Conservation (phyloP, 2,797 vertebrate genomes). For the Florisuga fusca region DNA sequence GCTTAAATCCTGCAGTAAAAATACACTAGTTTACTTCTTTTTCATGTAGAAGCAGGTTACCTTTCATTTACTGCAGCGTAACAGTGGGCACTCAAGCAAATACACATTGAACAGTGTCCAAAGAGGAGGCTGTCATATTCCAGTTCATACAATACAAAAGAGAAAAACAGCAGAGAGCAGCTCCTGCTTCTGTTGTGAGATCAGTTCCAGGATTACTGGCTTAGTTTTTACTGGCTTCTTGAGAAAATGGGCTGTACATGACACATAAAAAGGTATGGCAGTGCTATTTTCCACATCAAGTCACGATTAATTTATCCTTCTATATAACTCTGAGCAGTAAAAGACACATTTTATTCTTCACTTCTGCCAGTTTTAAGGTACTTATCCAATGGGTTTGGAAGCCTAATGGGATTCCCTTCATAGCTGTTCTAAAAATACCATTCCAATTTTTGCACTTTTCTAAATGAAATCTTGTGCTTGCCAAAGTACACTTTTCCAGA, state of each 20-base stretch:
- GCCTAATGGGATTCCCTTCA: neutral
- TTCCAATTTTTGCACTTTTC: neutral
- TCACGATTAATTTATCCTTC: neutral
- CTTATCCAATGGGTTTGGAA: neutral
- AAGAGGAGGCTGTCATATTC: rapidly evolving
- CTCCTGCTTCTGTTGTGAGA: neutral
- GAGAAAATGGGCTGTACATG: neutral
- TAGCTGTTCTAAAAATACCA: neutral
- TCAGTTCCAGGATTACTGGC: neutral
- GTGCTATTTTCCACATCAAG: neutral
- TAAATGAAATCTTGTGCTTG: neutral
- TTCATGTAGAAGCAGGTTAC: neutral
- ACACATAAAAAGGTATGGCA: neutral
- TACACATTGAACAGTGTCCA: neutral
- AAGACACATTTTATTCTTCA: neutral
- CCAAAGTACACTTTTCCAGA: constrained; percentile 1
- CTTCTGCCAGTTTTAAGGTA: neutral
- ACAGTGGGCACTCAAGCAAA: neutral
- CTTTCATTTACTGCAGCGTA: neutral
- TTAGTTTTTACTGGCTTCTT: neutral
- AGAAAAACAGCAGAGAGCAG: neutral
- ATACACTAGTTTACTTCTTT: neutral
- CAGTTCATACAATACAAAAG: neutral
- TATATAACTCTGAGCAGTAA: neutral
- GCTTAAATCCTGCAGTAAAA: neutral